Evolutionary conservation across 2,797 vertebrate species (phyloP).

Genomic region (Phoebastria nigripes): DNA sequence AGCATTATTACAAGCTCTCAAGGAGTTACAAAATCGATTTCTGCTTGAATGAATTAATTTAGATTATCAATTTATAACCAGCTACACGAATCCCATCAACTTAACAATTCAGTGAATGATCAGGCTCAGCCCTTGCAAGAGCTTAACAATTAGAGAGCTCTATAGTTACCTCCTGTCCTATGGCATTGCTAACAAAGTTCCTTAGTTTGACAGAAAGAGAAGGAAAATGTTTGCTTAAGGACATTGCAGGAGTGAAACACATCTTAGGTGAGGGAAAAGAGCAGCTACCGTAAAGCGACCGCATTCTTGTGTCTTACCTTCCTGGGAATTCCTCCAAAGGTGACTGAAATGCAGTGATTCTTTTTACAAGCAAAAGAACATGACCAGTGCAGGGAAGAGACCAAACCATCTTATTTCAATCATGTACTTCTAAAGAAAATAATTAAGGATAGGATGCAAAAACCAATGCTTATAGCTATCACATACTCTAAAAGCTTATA

Average conservation of each 20-base stretch:
- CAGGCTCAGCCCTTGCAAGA: constrained; percentile 68
- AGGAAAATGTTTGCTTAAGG: constrained; percentile 43
- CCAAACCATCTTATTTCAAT: background rate
- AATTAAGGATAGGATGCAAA: background rate
- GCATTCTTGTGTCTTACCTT: background rate
- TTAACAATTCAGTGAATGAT: constrained; percentile 80
- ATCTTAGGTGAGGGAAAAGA: constrained; percentile 21
- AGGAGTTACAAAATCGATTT: constrained; percentile 83
- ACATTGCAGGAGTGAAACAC: background rate
- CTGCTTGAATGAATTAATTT: constrained; percentile 86
- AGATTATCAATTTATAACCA: constrained; percentile 88
- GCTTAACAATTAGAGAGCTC: constrained; percentile 69
- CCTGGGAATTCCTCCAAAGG: background rate
- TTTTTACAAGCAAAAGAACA: background rate
- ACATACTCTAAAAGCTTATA: background rate
- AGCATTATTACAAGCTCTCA: constrained; percentile 82
- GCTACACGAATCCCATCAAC: constrained; percentile 81
- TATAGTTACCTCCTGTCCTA: constrained; percentile 19
- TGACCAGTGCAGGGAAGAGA: background rate
- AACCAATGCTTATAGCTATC: background rate
- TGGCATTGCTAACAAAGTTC: background rate
- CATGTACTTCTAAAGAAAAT: background rate
- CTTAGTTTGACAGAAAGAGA: constrained; percentile 18
- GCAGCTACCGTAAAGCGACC: background rate
- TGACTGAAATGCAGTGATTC: background rate